Evolutionary conservation across 2,888 invertebrate genomes (phyloP), one percentile per base, ranked within the genome.

Genomic region (Ypsolopha sequella): DNA sequence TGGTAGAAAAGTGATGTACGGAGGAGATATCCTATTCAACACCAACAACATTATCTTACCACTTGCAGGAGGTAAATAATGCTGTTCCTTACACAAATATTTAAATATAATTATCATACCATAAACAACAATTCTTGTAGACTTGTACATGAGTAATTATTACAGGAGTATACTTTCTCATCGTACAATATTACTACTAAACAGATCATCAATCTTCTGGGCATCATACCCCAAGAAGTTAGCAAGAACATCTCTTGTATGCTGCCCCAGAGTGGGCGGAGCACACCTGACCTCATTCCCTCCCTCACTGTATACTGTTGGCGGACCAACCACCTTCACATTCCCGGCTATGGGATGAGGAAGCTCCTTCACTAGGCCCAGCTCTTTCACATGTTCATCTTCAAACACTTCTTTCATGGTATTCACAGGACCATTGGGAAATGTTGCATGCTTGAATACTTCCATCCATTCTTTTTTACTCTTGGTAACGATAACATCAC

Each of bases 371-470:
- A 95, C 93, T 52, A 95, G 68, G n/a, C 84, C 89, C 54, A 93
- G 91, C 1, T 89, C 87, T 56, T 89, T 88, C 0, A 98, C 90
- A 77, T 98, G 98, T 2, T 93, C 92, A 85, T 98, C 96, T 50
- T 91, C 88, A 73, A 98, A 98, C 0, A 95, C 95, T 77, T 95
- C 91, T 56, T 89, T 80, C 76, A 98, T 91, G 43, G 88, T 91
- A 79, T 99, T 98, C 4, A 99, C 91, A 0, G 97, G 96, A 0
- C 97, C 98, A 64, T 92, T 93, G 0, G 98, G 96, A 71, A 97
- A 95, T 1, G 92, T 84, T 1, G 92, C 91, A 13, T 90, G 90
- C 52, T 92, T 89, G 61, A 98, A 93, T 41, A 90, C 67, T 1
- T 71, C 60, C 55, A 89, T 76, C 97, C 97, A 98, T 65, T 95